These are phyloP conservation scores for Drosophila nigricruria DNA, from an alignment of 2,888 invertebrate genomes.

Conservation along the genomic window DNA sequence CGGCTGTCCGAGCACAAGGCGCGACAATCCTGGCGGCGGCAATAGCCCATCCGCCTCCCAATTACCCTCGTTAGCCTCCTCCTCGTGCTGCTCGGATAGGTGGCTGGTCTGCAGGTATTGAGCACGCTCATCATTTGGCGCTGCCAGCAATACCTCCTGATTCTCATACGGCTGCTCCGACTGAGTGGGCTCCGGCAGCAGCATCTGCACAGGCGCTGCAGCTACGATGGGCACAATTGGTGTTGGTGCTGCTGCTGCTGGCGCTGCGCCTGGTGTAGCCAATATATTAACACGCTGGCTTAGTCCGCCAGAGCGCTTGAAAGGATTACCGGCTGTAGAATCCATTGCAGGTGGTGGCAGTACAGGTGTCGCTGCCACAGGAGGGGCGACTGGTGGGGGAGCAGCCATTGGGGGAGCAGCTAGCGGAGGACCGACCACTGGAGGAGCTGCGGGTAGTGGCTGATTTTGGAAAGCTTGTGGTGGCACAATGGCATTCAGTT, in stretches of 20 bases:
- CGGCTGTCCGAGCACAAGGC: slow-evolving; percentile 89
- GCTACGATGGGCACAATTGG: slow-evolving; percentile 2
- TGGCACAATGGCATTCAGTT: slow-evolving; percentile 70
- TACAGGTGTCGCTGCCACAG: slow-evolving; percentile 1
- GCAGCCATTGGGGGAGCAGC: neutral
- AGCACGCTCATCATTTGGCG: slow-evolving; percentile 89
- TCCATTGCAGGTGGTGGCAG: slow-evolving; percentile 34
- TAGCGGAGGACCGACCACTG: neutral
- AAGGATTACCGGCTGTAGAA: slow-evolving; percentile 75
- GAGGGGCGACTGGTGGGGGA: neutral
- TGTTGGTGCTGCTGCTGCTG: slow-evolving; percentile 19
- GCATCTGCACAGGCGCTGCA: slow-evolving; percentile 25
- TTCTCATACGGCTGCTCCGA: slow-evolving; percentile 87
- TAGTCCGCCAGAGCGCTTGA: slow-evolving; percentile 80
- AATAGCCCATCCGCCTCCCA: slow-evolving; percentile 85
- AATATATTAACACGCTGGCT: slow-evolving; percentile 84
- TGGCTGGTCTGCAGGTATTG: slow-evolving; percentile 92
- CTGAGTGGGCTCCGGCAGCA: slow-evolving; percentile 67
- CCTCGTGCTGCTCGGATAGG: slow-evolving; percentile 86
- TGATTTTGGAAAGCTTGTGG: slow-evolving; percentile 68
- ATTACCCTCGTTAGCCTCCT: slow-evolving; percentile 69
- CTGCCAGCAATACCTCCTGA: slow-evolving; percentile 86
- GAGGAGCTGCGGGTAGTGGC: slow-evolving; percentile 16
- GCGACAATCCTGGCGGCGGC: slow-evolving; percentile 88
- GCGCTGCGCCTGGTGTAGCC: slow-evolving; percentile 81